These are phyloP conservation scores for Pseudopodoces humilis DNA, from an alignment of 2,113 vertebrate genomes.

Conservation along the genomic window DNA sequence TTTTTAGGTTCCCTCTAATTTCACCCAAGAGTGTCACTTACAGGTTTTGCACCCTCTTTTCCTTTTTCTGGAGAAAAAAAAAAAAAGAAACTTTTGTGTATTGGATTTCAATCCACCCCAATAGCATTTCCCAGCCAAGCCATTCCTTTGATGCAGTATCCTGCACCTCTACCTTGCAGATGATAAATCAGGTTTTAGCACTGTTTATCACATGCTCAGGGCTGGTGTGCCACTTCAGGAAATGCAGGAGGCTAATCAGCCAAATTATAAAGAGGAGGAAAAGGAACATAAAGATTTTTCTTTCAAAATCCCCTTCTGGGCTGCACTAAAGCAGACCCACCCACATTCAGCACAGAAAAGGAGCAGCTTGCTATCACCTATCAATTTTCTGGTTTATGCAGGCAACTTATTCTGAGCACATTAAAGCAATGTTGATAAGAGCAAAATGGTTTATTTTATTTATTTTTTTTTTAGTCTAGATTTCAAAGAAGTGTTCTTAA, in stretches of 20 bases:
- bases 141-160: background rate
- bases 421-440: constrained; percentile 49
- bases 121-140: background rate
- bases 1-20: background rate
- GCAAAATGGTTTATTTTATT: constrained; percentile 10
- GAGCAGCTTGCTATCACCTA: background rate
- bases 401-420: background rate
- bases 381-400: background rate
- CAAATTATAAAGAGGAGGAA: background rate
- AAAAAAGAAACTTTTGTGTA: background rate
- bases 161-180: background rate
- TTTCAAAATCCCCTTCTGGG: background rate
- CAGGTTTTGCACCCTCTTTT: background rate
- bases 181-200: background rate
- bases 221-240: background rate
- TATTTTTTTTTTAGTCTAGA: constrained; percentile 15
- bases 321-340: background rate
- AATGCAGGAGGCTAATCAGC: background rate
- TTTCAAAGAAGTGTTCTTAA: constrained; percentile 50
- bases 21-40: background rate
- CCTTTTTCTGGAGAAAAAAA: background rate
- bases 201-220: background rate
- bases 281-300: background rate
- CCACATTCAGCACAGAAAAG: constrained; percentile 5
- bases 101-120: background rate